Evolutionary conservation across 2,113 vertebrate genomes (phyloP).

Genomic region (Amphiprion percula): DNA sequence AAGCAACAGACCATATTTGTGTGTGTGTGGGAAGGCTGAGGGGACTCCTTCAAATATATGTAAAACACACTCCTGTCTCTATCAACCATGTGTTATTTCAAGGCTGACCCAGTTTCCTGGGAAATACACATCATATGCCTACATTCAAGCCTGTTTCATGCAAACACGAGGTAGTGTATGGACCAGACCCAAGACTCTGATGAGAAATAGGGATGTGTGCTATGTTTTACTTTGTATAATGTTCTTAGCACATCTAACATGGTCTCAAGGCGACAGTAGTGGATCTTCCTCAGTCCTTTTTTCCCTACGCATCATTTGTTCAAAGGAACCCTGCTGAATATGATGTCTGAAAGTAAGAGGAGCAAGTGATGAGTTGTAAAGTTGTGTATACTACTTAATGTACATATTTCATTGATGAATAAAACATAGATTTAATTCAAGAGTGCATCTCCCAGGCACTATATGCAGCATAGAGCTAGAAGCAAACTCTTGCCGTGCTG

Average conservation of each 20-base stretch:
- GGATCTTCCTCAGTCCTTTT: conserved; percentile 21
- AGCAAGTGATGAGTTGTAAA: conserved; percentile 47
- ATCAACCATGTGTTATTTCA: conserved; percentile 25
- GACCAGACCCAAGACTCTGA: conserved; percentile 9
- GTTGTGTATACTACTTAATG: conserved; percentile 41
- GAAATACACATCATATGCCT: not conserved
- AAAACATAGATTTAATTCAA: conserved; percentile 60
- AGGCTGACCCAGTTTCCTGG: conserved; percentile 19
- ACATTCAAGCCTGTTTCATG: conserved; percentile 17
- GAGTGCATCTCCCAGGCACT: conserved; percentile 14
- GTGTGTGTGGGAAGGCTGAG: not conserved
- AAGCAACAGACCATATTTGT: not conserved
- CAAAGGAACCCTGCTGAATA: conserved; percentile 39
- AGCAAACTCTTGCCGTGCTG: conserved; percentile 54
- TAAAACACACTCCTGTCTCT: conserved; percentile 8
- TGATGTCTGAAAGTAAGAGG: conserved; percentile 47
- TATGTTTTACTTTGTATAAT: conserved; percentile 34
- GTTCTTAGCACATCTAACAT: conserved; percentile 24
- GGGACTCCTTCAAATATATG: conserved; percentile 14
- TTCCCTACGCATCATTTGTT: conserved; percentile 31
- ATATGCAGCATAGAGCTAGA: conserved; percentile 44
- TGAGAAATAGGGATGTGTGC: conserved; percentile 21
- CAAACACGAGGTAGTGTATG: conserved; percentile 7
- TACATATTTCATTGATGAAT: conserved; percentile 59
- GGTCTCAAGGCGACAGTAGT: conserved; percentile 41